These are phyloP conservation scores for Hypothenemus hampei DNA, from an alignment of 1,140 invertebrate species.

Conservation along the genomic window DNA sequence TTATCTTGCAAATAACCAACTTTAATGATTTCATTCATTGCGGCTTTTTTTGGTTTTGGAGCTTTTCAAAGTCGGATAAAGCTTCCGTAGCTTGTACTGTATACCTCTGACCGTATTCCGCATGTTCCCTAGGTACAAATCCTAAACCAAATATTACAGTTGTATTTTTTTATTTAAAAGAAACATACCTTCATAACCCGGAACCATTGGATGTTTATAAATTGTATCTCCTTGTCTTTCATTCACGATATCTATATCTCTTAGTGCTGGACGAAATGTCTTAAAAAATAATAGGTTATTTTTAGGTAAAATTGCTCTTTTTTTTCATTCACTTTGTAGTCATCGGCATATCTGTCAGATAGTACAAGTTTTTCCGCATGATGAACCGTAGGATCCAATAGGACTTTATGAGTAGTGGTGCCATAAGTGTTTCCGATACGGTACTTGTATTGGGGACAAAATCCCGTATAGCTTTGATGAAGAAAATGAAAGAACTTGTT, in stretches of 20 bases:
- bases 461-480: constrained; percentile 63
- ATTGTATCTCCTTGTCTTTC: constrained; percentile 57
- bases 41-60: constrained; percentile 54
- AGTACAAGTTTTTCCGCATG: constrained; percentile 64
- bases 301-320: no score
- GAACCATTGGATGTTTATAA: constrained; percentile 63
- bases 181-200: constrained; percentile 60
- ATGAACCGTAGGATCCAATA: constrained; percentile 63
- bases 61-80: constrained; percentile 60
- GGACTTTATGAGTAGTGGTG: constrained; percentile 61
- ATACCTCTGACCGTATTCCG: constrained; percentile 59
- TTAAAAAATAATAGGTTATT: no score
- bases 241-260: constrained; percentile 59
- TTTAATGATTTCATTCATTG: constrained; percentile 50
- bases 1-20: constrained; percentile 54
- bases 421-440: constrained; percentile 67
- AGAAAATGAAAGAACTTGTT: constrained; percentile 15
- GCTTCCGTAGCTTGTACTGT: constrained; percentile 61
- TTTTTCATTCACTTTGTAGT: constrained; percentile 53
- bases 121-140: constrained; percentile 59
- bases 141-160: constrained; percentile 46
- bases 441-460: constrained; percentile 66
- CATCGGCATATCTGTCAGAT: constrained; percentile 55
- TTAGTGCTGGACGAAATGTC: constrained; percentile 54
- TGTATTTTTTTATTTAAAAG: background rate